Evolutionary conservation across 2,797 vertebrate species (phyloP), one percentile per base, ranked within the genome.

Genomic region (Epinephelus malabaricus): DNA sequence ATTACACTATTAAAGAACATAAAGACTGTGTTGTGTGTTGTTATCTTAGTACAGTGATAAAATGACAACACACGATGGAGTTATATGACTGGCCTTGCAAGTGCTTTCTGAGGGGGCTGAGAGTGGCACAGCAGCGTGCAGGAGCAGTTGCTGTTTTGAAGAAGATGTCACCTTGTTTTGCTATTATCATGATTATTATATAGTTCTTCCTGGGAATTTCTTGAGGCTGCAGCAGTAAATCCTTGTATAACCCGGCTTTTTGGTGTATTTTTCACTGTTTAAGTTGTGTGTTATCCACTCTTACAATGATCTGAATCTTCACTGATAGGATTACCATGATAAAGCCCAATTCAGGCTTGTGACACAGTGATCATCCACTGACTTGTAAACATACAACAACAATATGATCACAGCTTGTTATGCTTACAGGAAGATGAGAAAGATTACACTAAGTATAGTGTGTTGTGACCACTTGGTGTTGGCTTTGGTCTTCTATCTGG

Each of bases 291-390:
- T 84, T 68, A 71, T 75, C 40, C 53, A 0, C 1, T 10, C 15
- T 10, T 18, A 23, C 61, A 78, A 51, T 73, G 71, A 82, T 82
- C 34, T 17, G 40, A 34, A 51, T 61, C 62, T 78, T 68, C 47
- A 4, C 69, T 79, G 78, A 92, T 74, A 74, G 76, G 88, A 89
- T 94, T 92, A 87, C 59, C 59, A 45, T 72, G 71, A 89, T 89
- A 78, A 61, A 78, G 67, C 68, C 81, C 76, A 89, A 64, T 90
- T 86, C 82, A 88, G 56, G 43, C 64, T 38, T 70, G 43, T 78
- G 63, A 80, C 55, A 65, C 72, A 61, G 70, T 9, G 76, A 86
- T 90, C 67, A 88, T 88, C 83, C 64, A 2, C 69, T 40, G 73
- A 69, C 78, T 82, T 85, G 85, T 89, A 88, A 92, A 89, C 83